Evolutionary conservation across 2,797 vertebrate genomes (phyloP), one percentile per base, ranked within the genome.

Genomic region (Dromococcyx pavoninus): DNA sequence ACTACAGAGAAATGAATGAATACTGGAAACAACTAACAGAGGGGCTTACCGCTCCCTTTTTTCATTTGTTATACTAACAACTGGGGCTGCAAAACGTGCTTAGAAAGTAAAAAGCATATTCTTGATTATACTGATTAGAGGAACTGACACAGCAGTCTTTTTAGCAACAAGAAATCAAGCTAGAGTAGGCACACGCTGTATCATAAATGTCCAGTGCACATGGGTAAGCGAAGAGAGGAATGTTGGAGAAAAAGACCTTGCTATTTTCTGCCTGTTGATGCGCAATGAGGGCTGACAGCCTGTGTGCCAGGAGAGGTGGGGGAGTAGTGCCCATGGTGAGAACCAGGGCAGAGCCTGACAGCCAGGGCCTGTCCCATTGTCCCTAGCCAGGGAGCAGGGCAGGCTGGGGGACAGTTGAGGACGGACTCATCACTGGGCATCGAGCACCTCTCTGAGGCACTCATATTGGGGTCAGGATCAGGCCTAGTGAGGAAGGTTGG

Each of bases 291-390:
- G 6, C 32, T 0, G 3, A 43, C 9, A 56, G 35, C 22, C 2
- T 1, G 25, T 11, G 4, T 60, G 6, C 15, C 28, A 17, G 56
- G 30, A 61, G 14, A 1, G 0, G 22, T 0, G 1, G 8, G 39
- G 10, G 27, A 28, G n/a, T 4, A 3, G 18, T 28, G 21, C 10
- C 16, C 4, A 17, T 10, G 27, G 16, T 33, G 24, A 30, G 33
- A 81, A 44, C 6, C 43, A 44, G 53, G 23, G n/a, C 48, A 69
- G 12, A 76, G 13, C 41, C 14, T 50, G 64, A 44, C 32, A 77
- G 43, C 25, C 30, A 37, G 5, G 27, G 16, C 15, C 17, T 0
- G 2, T 43, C 25, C 50, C 35, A 9, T 7, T 3, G 2, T 2
- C 37, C 28, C n/a, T 27, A 64, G 50, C 2, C 61, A 58, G 43